Conservation (phyloP, 2,113 vertebrate species). For the Pseudonaja textilis region DNA sequence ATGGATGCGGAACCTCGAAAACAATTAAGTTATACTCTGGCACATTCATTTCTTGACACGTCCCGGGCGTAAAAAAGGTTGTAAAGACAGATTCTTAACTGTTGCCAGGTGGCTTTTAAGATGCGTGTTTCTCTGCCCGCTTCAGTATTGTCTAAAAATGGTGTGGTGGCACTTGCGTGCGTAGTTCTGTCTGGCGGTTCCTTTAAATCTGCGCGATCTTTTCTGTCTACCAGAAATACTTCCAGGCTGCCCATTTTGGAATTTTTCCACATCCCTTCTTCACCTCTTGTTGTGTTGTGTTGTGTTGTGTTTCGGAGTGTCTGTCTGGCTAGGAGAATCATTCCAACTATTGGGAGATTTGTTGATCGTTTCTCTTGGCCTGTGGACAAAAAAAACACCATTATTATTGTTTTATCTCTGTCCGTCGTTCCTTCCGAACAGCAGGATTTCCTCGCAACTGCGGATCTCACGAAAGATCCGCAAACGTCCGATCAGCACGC, state of each 20-base stretch:
- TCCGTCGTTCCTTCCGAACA: neutral
- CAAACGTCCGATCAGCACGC: too few species aligned
- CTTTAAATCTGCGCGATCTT: neutral
- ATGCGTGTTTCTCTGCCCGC: neutral
- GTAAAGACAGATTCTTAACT: neutral
- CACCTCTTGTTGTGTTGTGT: too few species aligned
- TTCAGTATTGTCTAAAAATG: neutral
- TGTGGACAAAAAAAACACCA: too few species aligned
- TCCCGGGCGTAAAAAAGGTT: neutral
- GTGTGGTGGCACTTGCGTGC: neutral
- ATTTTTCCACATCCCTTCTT: neutral
- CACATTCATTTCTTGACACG: neutral
- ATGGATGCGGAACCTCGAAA: too few species aligned
- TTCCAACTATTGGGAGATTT: neutral
- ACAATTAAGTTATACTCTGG: neutral
- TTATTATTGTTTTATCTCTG: neutral
- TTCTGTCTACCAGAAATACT: neutral
- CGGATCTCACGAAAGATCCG: neutral
- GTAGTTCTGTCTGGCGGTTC: neutral
- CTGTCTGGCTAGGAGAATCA: too few species aligned
- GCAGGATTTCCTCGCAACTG: neutral
- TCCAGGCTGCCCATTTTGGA: neutral
- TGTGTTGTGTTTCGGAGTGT: neutral
- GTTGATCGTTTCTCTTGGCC: neutral
- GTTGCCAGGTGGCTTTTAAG: neutral